Conservation (phyloP, 2,888 invertebrate genomes). For the Melinopterus prodromus region DNA sequence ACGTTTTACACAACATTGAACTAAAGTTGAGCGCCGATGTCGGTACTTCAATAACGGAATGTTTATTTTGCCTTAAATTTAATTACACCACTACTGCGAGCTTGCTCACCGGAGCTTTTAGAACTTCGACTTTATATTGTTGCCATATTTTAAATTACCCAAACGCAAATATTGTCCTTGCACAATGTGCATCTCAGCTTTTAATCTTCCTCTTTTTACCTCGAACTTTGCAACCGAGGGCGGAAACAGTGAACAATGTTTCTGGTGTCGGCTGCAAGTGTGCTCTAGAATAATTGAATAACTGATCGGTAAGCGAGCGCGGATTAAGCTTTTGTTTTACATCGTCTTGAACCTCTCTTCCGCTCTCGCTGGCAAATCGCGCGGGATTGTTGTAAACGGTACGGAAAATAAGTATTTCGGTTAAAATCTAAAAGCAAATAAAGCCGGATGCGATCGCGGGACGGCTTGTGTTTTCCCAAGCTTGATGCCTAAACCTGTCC, state of each 20-base stretch:
- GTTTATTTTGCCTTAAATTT: neutral
- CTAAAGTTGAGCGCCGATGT: neutral
- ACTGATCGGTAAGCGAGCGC: neutral
- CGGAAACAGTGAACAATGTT: no score
- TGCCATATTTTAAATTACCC: neutral
- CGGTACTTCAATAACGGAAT: neutral
- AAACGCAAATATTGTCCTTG: neutral
- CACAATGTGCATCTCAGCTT: neutral
- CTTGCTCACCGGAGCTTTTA: neutral
- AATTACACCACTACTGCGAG: neutral
- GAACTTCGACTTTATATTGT: neutral
- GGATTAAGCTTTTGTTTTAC: neutral
- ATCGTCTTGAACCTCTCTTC: neutral
- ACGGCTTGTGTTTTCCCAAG: neutral
- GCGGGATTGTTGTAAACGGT: neutral
- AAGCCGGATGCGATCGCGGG: neutral
- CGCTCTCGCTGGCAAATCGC: neutral
- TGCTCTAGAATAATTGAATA: neutral
- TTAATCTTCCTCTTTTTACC: no score
- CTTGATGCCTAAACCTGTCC: neutral
- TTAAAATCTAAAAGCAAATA: neutral
- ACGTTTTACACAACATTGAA: neutral
- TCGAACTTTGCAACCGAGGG: no score
- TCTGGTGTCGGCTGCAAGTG: neutral
- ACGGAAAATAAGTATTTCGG: neutral